Conservation (phyloP, 2,888 invertebrate genomes). For the Calameuta idolon region DNA sequence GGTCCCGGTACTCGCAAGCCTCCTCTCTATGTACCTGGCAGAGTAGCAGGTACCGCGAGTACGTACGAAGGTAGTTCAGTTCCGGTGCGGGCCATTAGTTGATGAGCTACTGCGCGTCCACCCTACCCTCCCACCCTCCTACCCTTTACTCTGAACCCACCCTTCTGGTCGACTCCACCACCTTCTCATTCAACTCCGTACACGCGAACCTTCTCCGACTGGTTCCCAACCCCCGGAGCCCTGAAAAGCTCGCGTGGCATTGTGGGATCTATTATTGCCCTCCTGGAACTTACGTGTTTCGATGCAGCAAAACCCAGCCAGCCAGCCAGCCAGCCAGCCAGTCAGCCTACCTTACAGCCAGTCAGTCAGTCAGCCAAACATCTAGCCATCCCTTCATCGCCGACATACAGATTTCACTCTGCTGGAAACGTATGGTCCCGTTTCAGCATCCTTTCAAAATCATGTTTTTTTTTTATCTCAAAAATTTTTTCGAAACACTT, state of each 20-base stretch:
- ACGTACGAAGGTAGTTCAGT: conserved; percentile 54
- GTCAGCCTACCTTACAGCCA: conserved; percentile 21
- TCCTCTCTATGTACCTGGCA: conserved; percentile 18
- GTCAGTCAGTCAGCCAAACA: conserved; percentile 5
- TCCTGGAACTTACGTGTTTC: conserved; percentile 58
- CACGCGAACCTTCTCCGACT: conserved; percentile 21
- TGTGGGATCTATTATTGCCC: conserved; percentile 64
- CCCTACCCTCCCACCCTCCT: conserved; percentile 22
- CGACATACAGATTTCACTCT: neutral
- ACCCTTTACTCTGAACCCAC: conserved; percentile 25
- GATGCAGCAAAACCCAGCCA: conserved; percentile 36
- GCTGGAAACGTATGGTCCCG: neutral
- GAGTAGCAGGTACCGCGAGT: conserved; percentile 36
- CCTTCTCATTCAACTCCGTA: conserved; percentile 25
- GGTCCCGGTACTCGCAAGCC: neutral
- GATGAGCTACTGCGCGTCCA: conserved; percentile 62
- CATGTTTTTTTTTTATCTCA: neutral
- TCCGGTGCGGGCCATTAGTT: conserved; percentile 67
- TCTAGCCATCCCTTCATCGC: neutral
- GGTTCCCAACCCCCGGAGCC: conserved; percentile 31
- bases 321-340: conserved; percentile 23
- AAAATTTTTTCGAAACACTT: too few relatives aligned
- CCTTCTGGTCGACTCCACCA: conserved; percentile 36
- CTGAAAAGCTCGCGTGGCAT: conserved; percentile 60
- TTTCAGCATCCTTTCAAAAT: neutral